A percentile compares a stretch with the other conserved stretches of the same genome.
Evolutionary conservation across 2,113 vertebrate genomes (phyloP).

Genomic region (Nothobranchius kuhntae): DNA sequence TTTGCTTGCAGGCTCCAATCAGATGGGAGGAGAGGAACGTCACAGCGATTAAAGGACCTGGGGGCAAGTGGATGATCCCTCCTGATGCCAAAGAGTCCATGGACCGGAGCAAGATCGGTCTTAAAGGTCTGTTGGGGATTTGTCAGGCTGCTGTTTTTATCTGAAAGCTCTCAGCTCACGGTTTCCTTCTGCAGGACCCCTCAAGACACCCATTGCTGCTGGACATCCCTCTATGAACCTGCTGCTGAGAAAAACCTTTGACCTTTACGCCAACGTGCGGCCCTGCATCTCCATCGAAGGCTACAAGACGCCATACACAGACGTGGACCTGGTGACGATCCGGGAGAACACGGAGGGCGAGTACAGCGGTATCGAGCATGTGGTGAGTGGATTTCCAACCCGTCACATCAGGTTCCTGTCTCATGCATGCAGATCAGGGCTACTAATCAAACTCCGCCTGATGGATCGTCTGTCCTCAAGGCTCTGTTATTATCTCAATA

Average conservation of each 20-base stretch:
- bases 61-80: slow-evolving; percentile 94
- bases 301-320: slow-evolving; percentile 91
- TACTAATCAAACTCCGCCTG: no score
- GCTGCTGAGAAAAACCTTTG: slow-evolving; percentile 92
- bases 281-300: slow-evolving; percentile 96
- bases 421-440: no score
- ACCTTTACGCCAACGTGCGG: slow-evolving; percentile 94
- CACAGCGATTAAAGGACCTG: slow-evolving; percentile 88
- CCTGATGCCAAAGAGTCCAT: slow-evolving; percentile 96
- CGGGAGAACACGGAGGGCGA: slow-evolving; percentile 84
- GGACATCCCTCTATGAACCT: slow-evolving; percentile 98
- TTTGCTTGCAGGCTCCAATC: slow-evolving; percentile 83
- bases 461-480: no score
- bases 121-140: slow-evolving; percentile 84
- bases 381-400: slow-evolving; percentile 74
- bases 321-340: slow-evolving; percentile 79
- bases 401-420: no score
- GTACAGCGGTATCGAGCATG: slow-evolving; percentile 95
- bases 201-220: slow-evolving; percentile 95
- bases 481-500: no score
- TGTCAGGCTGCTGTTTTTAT: rapidly evolving
- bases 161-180: not conserved
- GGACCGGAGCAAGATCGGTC: slow-evolving; percentile 94
- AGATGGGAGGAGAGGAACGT: slow-evolving; percentile 94
- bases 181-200: slow-evolving; percentile 80